Evolutionary conservation across 92 coral and sea anemone genomes (phyloP), one percentile per base, ranked within the genome.

Genomic region (Siderastrea siderea): DNA sequence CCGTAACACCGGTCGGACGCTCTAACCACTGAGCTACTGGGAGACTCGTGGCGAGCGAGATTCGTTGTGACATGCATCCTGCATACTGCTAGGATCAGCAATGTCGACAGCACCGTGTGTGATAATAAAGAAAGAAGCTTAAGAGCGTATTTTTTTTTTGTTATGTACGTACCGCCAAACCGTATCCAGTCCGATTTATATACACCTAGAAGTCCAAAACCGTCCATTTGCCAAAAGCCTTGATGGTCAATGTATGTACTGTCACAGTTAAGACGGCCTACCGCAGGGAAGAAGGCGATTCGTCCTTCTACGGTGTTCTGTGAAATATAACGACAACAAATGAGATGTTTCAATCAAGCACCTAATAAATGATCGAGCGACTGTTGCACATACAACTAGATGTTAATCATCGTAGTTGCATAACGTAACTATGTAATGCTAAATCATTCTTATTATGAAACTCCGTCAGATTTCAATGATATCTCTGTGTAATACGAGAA

Each of bases 161-260:
- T 2, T 26, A 43, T 65, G 46, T 3, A 66, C 81, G 49, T 84
- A 84, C 88, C 88, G 13, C 82, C 88, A 74, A 84, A 63, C 2
- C 73, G 81, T 0, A 50, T 38, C 88, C 88, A 84, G 65, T 84
- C 88, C 15, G 88, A 84, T 65, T 84, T 84, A 64, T 84, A 84
- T 2, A 84, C 71, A n/a, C 63, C 49, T 3, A 84, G 43, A 57
- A 84, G 71, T 13, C 88, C 88, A 62, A 8, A 84, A 0, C 88
- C 88, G 26, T 84, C 13, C 53, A 74, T 49, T 48, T 62, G 15
- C 88, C 88, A 84, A 50, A 84, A 74, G 17, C 88, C 88, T 16
- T 59, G 15, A 60, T 74, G 88, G 49, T 84, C 82, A 51, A 7
- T 11, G 3, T 10, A 52, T 5, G 64, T 59, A 8, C 82, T 84